Conservation (phyloP, 1,140 invertebrate genomes). For the Drosophila kikkawai region DNA sequence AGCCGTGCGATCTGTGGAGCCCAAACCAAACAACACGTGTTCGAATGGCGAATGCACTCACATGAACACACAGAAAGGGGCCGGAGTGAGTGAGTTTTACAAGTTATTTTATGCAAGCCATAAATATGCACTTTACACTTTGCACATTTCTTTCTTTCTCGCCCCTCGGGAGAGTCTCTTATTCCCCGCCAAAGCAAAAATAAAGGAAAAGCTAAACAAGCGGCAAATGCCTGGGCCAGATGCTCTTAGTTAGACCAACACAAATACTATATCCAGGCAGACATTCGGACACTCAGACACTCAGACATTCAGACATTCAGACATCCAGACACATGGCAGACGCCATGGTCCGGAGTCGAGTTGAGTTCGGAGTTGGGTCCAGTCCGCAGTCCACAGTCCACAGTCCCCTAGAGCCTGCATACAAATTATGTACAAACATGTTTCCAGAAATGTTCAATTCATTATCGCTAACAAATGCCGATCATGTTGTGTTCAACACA, state of each 20-base stretch:
- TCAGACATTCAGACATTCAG: conserved; percentile 2
- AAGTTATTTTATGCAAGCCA: conserved; percentile 83
- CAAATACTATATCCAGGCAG: conserved; percentile 40
- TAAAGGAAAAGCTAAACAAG: conserved; percentile 36
- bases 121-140: conserved; percentile 84
- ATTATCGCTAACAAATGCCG: conserved; percentile 84
- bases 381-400: conserved; percentile 2
- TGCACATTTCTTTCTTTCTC: conserved; percentile 61
- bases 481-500: conserved; percentile 82
- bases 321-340: conserved; percentile 41
- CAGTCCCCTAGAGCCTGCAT: conserved; percentile 65
- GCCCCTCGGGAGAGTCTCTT: conserved; percentile 15
- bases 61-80: conserved; percentile 46
- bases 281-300: conserved; percentile 20
- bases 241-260: conserved; percentile 80
- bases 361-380: conserved; percentile 21
- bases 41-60: conserved; percentile 63
- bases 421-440: conserved; percentile 84
- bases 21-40: conserved; percentile 62
- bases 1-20: conserved; percentile 26
- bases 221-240: conserved; percentile 63
- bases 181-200: conserved; percentile 41
- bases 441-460: conserved; percentile 84
- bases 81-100: conserved; percentile 75
- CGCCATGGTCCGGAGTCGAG: conserved; percentile 39